Evolutionary conservation across 2,113 vertebrate species (phyloP), one percentile per base, ranked within the genome.

Genomic region (Proteles cristata): DNA sequence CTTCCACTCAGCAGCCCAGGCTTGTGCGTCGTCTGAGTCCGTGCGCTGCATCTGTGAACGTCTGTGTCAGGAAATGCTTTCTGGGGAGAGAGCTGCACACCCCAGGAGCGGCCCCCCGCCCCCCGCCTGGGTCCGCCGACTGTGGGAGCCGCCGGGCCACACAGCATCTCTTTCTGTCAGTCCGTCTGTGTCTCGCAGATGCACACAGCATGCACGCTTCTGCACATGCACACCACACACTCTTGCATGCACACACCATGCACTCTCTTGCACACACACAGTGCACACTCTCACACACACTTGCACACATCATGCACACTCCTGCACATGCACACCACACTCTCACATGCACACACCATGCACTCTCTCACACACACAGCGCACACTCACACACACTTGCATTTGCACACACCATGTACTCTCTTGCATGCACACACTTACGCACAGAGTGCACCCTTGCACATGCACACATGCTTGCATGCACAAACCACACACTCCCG

Each of bases 81-180:
- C 86, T 5, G 65, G 43, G 26, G 23, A 31, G n/a, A 35, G 1
- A 1, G 0, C 55, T 17, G 65, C 35, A 26, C 3, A 0, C 10
- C 4, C 2, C 2, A 0, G 15, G 86, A 33, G 43, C 2, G 71
- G 80, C 94, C 31, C 4, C 66, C 69, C 0, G 0, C 63, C 4
- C 1, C 3, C 0, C 0, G 10, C 45, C 79, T 21, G 31, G 80
- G 61, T 16, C 21, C 45, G 2, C 43, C 0, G 2, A 3, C 79
- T 15, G 11, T 0, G 10, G 2, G 61, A 45, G 28, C 35, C 5
- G 0, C 17, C 4, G 0, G 1, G 28, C 1, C 25, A 5, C 55
- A 0, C 11, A 28, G 45, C 74, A 35, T 0, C 55, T 14, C 35
- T 35, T 14, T 43, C 48, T 35, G 16, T 6, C 23, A 31, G 4